Conservation (phyloP, 2,888 invertebrate species). For the Heliconius hortense region DNA sequence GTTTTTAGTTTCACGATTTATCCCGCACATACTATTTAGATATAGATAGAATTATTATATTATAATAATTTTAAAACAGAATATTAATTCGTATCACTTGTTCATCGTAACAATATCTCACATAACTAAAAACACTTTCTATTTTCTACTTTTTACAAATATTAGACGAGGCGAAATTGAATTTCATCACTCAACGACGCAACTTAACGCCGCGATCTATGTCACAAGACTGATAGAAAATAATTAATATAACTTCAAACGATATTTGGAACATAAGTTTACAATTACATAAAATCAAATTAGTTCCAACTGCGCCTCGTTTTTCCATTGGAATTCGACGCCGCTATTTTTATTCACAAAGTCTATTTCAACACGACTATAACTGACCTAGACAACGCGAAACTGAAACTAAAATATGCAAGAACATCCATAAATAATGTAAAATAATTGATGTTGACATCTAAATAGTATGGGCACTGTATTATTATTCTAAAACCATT, state of each 20-base stretch:
- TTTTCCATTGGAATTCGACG: neutral
- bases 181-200: neutral
- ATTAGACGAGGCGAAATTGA: neutral
- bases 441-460: constrained; percentile 1
- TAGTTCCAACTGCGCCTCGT: neutral
- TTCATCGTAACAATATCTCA: too few species aligned
- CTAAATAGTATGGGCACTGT: neutral
- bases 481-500: neutral
- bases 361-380: constrained; percentile 8
- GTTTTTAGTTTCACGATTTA: too few species aligned
- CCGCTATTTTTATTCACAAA: neutral
- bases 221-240: neutral
- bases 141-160: neutral
- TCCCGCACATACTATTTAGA: too few species aligned
- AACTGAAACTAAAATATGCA: constrained; percentile 1
- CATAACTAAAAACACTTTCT: neutral
- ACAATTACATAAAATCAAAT: neutral
- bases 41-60: too few species aligned
- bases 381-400: constrained; percentile 15
- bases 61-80: too few species aligned
- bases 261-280: neutral
- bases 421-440: constrained; percentile 2
- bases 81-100: too few species aligned
- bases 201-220: neutral
- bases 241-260: neutral